Evolutionary conservation across 2,113 vertebrate genomes (phyloP), one percentile per base, ranked within the genome.

Genomic region (Tachycineta bicolor): DNA sequence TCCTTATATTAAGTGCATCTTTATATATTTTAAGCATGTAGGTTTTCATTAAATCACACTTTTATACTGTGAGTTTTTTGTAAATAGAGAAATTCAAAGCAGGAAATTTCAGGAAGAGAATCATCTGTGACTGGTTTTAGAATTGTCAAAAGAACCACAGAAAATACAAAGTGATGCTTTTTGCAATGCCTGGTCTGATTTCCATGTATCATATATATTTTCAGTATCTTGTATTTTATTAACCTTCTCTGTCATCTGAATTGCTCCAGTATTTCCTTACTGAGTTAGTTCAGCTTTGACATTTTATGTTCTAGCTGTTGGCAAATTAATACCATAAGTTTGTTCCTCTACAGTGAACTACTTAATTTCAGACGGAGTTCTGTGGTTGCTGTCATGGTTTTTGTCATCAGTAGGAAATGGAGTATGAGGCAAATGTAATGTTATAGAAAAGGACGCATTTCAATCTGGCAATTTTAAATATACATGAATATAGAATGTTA

Each of bases 381-480:
- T 85, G 33, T 53, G 46, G 31, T 58, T 87, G 63, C 67, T 77
- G 0, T 73, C 43, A 26, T 77, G 63, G 22, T 76, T 95, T 95
- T 89, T 90, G 39, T 89, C 43, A 21, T 69, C 47, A 24, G 22
- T 50, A 33, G 47, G 79, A 85, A 95, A 90, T 52, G 29, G 75
- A 70, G 34, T 55, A 53, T 81, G 60, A 94, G 37, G 29, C 58
- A 60, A 95, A 76, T 76, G 43, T 24, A 68, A 63, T 85, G 31
- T 92, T 90, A 55, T 63, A 94, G 74, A 58, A 96, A n/a, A 83
- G 69, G 44, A 64, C 41, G 94, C 62, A 65, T 93, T 96, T 96
- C 76, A 63, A 63, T 69, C 55, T 87, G 78, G 41, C 58, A 81
- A 43, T 83, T 95, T 83, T 56, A 80, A 89, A 75, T 94, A 34